phyloP scores from a whole-genome alignment of 2,888 invertebrate species.

The Rhodophaea formosa region DNA sequence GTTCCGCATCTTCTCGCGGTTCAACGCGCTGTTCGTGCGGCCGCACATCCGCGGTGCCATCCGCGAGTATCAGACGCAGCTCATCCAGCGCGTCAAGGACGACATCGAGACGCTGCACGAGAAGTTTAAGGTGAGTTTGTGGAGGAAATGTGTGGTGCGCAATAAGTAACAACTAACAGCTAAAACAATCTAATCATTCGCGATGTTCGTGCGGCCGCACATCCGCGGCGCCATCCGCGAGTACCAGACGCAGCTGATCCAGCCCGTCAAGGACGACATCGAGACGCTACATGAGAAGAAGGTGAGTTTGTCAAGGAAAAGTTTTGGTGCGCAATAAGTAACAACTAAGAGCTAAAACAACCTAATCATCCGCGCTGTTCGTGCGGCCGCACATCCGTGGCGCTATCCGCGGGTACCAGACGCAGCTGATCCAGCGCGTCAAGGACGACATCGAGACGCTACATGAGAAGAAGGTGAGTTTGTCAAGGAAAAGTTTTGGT shows the following conservation, averaged over 20 bases:
- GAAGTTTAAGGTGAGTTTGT: conserved; percentile 92
- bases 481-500: neutral
- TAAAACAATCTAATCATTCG: no score
- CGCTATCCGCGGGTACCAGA: conserved; percentile 99
- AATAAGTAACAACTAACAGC: neutral
- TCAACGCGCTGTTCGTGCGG: conserved; percentile 98
- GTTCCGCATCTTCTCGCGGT: conserved; percentile 99
- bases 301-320: conserved; percentile 67
- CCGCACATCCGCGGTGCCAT: conserved; percentile 99
- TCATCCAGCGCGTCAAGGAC: conserved; percentile 99
- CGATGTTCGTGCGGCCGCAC: conserved; percentile 98
- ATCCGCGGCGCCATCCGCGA: conserved; percentile 99
- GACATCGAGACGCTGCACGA: conserved; percentile 99
- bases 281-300: conserved; percentile 98
- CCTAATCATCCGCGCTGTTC: conserved; percentile 97
- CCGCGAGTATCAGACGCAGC: conserved; percentile 98
- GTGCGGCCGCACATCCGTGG: conserved; percentile 99
- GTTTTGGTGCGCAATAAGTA: neutral
- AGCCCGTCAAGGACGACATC: conserved; percentile 99
- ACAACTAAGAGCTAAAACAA: neutral
- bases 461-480: conserved; percentile 95
- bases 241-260: conserved; percentile 99
- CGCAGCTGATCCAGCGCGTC: conserved; percentile 98
- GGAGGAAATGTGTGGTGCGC: neutral
- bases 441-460: conserved; percentile 99